Evolutionary conservation across 2,888 invertebrate species (phyloP).

Genomic region (Odontomyia ornata): DNA sequence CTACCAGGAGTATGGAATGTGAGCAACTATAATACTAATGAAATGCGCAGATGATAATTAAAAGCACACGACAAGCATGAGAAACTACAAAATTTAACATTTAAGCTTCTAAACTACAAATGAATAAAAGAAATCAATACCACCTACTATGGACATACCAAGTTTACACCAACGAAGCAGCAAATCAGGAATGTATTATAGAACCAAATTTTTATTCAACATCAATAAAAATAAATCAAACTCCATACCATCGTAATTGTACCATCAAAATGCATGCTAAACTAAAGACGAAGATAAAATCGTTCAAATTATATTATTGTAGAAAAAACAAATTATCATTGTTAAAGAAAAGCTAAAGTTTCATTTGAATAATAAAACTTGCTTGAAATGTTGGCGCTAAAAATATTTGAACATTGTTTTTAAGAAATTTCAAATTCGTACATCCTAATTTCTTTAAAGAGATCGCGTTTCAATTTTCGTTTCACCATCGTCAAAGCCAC

Average conservation of each 20-base stretch:
- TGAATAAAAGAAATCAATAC: neutral
- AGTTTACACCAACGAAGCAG: too few relatives aligned
- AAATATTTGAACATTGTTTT: neutral
- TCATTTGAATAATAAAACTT: neutral
- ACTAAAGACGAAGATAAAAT: neutral
- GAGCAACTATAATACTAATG: neutral
- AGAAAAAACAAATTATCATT: neutral
- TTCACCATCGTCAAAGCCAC: neutral
- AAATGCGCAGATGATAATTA: too few relatives aligned
- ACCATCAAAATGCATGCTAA: neutral
- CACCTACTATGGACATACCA: neutral
- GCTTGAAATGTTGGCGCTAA: conserved; percentile 8
- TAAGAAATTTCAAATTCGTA: neutral
- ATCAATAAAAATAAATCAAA: neutral
- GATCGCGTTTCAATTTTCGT: neutral
- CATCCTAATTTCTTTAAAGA: neutral
- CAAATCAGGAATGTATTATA: too few relatives aligned
- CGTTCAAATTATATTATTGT: neutral
- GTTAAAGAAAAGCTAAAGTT: conserved; percentile 6
- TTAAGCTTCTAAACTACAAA: neutral
- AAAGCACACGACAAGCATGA: too few relatives aligned
- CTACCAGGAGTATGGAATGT: conserved; percentile 13
- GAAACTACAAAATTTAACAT: too few relatives aligned
- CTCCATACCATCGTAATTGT: neutral
- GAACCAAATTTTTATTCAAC: too few relatives aligned